Conservation (phyloP, 1,140 invertebrate species). For the Magallana ariakensis region DNA sequence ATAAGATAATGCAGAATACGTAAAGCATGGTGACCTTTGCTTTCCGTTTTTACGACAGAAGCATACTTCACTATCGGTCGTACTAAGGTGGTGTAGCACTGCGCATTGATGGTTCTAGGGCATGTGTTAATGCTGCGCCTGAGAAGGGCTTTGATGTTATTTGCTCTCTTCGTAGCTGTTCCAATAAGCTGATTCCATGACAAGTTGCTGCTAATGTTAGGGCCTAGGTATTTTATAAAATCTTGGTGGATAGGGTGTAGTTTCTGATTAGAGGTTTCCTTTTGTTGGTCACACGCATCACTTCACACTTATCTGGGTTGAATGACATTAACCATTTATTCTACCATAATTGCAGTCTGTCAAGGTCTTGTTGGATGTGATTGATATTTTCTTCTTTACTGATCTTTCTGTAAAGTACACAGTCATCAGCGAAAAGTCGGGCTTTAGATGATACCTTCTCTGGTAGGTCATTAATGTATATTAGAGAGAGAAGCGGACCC, state of each 20-base stretch:
- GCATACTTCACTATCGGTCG: neutral
- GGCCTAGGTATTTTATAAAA: neutral
- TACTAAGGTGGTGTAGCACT: constrained; percentile 6
- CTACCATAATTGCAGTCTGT: constrained; percentile 11
- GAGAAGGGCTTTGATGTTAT: neutral
- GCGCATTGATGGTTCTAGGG: neutral
- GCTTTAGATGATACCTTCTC: neutral
- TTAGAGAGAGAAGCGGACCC: neutral
- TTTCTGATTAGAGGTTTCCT: neutral
- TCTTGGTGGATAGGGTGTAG: constrained; percentile 17
- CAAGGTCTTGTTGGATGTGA: constrained; percentile 12
- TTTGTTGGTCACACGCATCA: constrained; percentile 3
- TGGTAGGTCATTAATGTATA: neutral
- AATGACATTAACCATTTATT: constrained; percentile 17
- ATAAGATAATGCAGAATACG: too few relatives aligned
- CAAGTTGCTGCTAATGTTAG: neutral
- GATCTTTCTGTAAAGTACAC: neutral
- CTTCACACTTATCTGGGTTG: constrained; percentile 18
- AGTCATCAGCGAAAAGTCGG: constrained; percentile 22
- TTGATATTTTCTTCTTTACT: neutral
- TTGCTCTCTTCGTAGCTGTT: too few relatives aligned
- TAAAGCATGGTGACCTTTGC: constrained; percentile 21
- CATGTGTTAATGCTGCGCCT: neutral
- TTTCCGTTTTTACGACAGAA: neutral
- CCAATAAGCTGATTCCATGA: neutral